phyloP scores from a whole-genome alignment of 2,113 vertebrate genomes.

The Halcyon malimbica region DNA sequence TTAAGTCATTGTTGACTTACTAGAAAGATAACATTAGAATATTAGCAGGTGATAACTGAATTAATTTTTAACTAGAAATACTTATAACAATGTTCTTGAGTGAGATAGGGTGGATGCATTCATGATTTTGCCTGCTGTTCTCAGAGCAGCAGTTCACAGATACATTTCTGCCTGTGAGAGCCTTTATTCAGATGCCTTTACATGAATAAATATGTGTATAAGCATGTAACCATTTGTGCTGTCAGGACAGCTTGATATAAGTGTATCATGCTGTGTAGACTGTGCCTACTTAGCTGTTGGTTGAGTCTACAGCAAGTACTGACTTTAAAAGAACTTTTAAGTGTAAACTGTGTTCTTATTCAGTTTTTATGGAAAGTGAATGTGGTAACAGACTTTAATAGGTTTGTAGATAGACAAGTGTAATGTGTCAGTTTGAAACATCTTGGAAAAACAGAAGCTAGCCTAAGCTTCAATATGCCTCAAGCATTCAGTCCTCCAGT shows the following conservation, averaged over 20 bases:
- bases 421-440: neutral
- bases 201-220: neutral
- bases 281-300: conserved; percentile 18
- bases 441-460: neutral
- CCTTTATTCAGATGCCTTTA: neutral
- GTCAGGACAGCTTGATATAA: neutral
- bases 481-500: neutral
- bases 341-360: conserved; percentile 6
- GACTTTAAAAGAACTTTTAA: conserved; percentile 26
- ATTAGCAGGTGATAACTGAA: neutral
- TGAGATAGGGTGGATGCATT: neutral
- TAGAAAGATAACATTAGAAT: neutral
- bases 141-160: conserved; percentile 41
- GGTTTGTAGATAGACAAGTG: neutral
- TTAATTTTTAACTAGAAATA: neutral
- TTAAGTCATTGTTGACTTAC: neutral
- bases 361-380: conserved; percentile 20
- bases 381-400: conserved; percentile 18
- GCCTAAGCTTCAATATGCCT: neutral
- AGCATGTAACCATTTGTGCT: neutral
- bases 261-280: neutral
- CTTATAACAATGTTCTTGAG: neutral
- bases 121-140: neutral
- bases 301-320: conserved; percentile 15
- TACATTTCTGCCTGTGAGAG: neutral